Evolutionary conservation across 2,888 invertebrate genomes (phyloP).

Genomic region (Dendrolimus houi): DNA sequence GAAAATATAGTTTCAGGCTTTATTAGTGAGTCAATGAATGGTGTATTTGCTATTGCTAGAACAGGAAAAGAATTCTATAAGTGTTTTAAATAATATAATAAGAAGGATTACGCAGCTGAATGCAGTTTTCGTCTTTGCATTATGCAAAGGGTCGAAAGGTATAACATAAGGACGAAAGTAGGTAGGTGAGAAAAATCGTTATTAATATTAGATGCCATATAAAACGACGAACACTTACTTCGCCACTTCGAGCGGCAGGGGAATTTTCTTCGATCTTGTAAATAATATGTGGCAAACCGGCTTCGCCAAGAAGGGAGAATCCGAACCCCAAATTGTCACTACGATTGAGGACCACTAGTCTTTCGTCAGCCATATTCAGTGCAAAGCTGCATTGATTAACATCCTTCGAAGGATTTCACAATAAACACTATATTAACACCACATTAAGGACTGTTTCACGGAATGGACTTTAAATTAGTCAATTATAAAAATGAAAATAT

Average conservation of each 20-base stretch:
- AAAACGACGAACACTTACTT: conserved; percentile 77
- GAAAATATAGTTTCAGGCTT: too few relatives aligned
- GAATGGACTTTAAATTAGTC: conserved; percentile 27
- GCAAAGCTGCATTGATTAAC: conserved; percentile 68
- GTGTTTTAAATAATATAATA: too few relatives aligned
- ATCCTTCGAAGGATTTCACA: conserved; percentile 55
- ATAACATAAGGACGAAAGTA: conserved; percentile 16
- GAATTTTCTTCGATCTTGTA: conserved; percentile 96
- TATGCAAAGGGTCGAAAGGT: too few relatives aligned
- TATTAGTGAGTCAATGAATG: too few relatives aligned
- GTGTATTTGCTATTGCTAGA: too few relatives aligned
- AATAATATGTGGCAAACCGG: conserved; percentile 94
- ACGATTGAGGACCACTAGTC: conserved; percentile 90
- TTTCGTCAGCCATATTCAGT: conserved; percentile 90
- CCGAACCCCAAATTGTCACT: conserved; percentile 93
- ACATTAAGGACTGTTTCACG: conserved; percentile 29
- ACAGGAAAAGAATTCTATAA: too few relatives aligned
- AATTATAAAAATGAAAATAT: conserved; percentile 45
- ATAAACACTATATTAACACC: conserved; percentile 42
- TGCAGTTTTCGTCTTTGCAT: too few relatives aligned
- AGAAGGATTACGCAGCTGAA: too few relatives aligned
- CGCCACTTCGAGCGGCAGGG: conserved; percentile 92
- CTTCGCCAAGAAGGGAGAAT: conserved; percentile 92
- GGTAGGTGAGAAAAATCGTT: conserved; percentile 14
- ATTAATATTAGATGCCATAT: conserved; percentile 5